Evolutionary conservation across 2,797 vertebrate genomes (phyloP).

Genomic region (Phataginus tricuspis): DNA sequence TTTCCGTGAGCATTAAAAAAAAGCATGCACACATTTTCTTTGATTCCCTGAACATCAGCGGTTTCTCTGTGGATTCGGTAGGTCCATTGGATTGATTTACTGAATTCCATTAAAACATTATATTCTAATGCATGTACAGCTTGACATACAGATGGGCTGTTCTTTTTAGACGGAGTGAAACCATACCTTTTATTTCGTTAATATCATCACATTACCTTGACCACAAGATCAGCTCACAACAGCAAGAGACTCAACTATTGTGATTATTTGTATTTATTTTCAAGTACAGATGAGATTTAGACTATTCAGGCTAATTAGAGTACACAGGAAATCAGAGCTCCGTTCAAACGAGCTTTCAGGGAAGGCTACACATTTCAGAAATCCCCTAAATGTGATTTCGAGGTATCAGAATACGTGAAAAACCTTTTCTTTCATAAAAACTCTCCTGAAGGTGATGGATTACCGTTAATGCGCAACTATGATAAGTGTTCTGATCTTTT

Average conservation of each 20-base stretch:
- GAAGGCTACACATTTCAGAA: background rate
- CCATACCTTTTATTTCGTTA: background rate
- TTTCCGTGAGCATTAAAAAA: background rate
- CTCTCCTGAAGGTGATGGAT: background rate
- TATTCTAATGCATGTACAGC: background rate
- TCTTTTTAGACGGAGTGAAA: background rate
- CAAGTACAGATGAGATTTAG: background rate
- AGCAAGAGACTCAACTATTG: background rate
- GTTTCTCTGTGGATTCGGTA: background rate
- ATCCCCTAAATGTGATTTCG: background rate
- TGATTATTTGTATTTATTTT: background rate
- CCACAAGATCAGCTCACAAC: background rate
- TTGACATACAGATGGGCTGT: background rate
- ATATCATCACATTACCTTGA: background rate
- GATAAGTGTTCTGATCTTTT: background rate
- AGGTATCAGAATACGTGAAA: background rate
- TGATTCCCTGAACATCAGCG: too few relatives aligned
- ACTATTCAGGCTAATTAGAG: background rate
- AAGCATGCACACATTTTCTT: background rate
- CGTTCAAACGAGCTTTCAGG: background rate
- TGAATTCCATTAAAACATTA: background rate
- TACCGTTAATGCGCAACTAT: background rate
- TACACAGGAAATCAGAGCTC: background rate
- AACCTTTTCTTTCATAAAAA: background rate
- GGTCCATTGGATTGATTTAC: background rate